A percentile compares a stretch with the other conserved stretches of the same genome.
Evolutionary conservation across 2,113 vertebrate species (phyloP).

Genomic region (Phaethon lepturus): DNA sequence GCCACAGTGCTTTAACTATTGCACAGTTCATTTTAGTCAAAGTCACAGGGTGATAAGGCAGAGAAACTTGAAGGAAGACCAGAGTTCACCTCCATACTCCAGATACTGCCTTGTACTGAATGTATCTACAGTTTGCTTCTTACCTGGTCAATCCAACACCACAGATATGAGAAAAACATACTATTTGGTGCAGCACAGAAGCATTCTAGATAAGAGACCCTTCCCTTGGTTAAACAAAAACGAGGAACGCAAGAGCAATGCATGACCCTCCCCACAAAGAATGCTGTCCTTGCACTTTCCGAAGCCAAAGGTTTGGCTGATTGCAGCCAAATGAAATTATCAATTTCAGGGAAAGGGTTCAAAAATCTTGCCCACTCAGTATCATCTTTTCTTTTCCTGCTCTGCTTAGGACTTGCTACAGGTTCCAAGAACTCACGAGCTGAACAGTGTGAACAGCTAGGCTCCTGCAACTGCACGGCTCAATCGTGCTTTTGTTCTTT

Average conservation of each 20-base stretch:
- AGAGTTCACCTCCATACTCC: neutral
- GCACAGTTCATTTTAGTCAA: neutral
- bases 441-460: neutral
- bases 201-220: neutral
- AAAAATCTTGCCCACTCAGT: neutral
- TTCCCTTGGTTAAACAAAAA: neutral
- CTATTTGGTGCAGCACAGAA: neutral
- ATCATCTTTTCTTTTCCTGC: neutral
- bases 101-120: neutral
- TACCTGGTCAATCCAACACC: neutral
- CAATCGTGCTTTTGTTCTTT: neutral
- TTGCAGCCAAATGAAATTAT: neutral
- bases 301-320: neutral
- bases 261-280: accelerated
- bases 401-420: neutral
- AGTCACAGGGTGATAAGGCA: neutral
- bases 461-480: neutral
- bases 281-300: neutral
- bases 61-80: neutral
- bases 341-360: neutral
- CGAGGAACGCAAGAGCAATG: neutral
- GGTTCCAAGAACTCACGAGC: constrained; percentile 5
- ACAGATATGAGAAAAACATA: neutral
- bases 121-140: neutral
- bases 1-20: neutral